These are phyloP conservation scores for Spisula solida DNA, from an alignment of 2,888 invertebrate genomes.

Conservation along the genomic window DNA sequence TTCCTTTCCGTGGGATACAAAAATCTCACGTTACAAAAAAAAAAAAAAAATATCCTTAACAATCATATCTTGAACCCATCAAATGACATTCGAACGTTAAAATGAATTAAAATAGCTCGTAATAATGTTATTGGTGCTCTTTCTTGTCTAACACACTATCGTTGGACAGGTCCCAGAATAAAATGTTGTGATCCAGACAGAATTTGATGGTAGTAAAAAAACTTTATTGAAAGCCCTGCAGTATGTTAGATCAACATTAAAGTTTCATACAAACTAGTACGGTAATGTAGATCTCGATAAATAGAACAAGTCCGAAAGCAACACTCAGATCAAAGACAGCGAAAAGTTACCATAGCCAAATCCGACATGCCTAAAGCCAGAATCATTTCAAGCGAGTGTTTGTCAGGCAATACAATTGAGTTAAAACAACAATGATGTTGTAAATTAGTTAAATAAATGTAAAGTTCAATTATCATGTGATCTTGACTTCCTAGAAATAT, in stretches of 20 bases:
- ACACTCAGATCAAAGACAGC: background rate
- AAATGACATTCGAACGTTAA: background rate
- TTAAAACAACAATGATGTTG: background rate
- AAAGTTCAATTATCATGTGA: background rate
- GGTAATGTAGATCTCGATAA: background rate
- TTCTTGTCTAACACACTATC: background rate
- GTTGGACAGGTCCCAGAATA: conserved; percentile 3
- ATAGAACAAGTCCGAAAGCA: background rate
- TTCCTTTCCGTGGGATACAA: too few species aligned
- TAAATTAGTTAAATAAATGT: background rate
- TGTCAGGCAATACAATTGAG: background rate
- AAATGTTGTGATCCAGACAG: background rate
- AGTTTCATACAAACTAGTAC: background rate
- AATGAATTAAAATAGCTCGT: background rate
- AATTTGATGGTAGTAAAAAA: background rate
- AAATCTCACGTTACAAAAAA: too few species aligned
- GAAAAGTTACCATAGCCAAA: background rate
- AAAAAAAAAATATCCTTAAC: too few species aligned
- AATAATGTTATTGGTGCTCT: too few species aligned
- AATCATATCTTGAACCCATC: background rate
- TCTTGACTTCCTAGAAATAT: background rate
- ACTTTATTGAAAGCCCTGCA: conserved; percentile 21
- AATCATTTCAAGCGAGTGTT: background rate
- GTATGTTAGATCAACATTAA: conserved; percentile 9
- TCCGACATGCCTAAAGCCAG: background rate